Base-by-base conservation (phyloP, 2,797 vertebrate genomes). In the Acanthurus lineatus region DNA sequence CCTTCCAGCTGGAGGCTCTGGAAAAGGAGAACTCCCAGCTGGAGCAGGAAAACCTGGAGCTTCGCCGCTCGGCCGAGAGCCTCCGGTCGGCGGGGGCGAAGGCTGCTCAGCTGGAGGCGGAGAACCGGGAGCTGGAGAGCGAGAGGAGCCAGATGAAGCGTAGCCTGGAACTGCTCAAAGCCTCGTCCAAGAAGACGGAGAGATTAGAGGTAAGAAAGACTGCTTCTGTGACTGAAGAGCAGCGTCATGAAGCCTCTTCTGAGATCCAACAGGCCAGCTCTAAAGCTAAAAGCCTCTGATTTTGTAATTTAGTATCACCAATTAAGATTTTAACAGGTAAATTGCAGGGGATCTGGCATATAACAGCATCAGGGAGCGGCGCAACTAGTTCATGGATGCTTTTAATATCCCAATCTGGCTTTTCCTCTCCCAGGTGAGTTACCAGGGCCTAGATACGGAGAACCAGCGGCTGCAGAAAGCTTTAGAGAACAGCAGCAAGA, bases 401-500 rank as follows among this genome's bases (percentile, higher is more conserved):
- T 85, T 86, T 76, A 83, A 89, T 91, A 84, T 87, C 78, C 57
- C 63, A 78, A 48, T 88, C 15, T 84, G 72, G 11, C 64, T 57
- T 17, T 49, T 74, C 19, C 3, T 77, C 52, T 86, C 81, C 83
- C 88, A 94, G 94, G 85, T 98, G 77, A 99, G 98, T 89, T 97
- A 97, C 91, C 98, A 99, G 86, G 97, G 98, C 81, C 93, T 99
- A 85, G 98, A 99, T 90, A 97, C 96, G 0, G 98, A 99, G 94
- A 99, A 99, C 94, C 98, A 99, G 93, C 96, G 98, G 47, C 92
- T 99, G 10, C 97, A 99, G 94, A 99, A 99, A 88, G 96, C 97
- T 74, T 89, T 99, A 54, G 98, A 99, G 91, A 99, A 98, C 90
- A 98, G 97, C 93, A 97, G 95, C 93, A 98, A 97, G 91, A 99